Evolutionary conservation across 2,797 vertebrate species (phyloP).

Genomic region (Siniperca undulata): DNA sequence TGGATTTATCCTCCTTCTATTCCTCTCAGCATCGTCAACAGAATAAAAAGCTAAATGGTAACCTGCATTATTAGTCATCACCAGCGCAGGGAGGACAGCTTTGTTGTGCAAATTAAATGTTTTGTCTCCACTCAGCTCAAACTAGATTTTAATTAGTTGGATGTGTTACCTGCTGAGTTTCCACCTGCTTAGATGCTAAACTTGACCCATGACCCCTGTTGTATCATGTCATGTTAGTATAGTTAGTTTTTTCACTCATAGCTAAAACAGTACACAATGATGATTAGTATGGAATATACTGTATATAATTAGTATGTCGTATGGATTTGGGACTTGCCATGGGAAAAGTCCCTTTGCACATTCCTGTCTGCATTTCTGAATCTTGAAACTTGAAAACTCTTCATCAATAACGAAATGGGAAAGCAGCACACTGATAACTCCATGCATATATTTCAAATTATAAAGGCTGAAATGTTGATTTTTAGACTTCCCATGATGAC

Average conservation of each 20-base stretch:
- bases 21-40: slow-evolving; percentile 3
- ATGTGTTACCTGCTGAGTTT: background rate
- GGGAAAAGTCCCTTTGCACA: too few species aligned
- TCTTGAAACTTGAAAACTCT: too few species aligned
- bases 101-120: slow-evolving; percentile 18
- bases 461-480: background rate
- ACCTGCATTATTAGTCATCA: slow-evolving; percentile 12
- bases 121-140: background rate
- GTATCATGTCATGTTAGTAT: too few species aligned
- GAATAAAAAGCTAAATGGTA: background rate
- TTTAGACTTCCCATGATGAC: background rate
- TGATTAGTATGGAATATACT: too few species aligned
- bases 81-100: background rate
- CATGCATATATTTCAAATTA: background rate
- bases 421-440: background rate
- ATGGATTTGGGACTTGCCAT: too few species aligned
- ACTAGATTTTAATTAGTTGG: slow-evolving; percentile 14
- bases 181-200: background rate
- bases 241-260: too few species aligned
- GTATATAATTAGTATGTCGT: too few species aligned
- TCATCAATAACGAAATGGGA: too few species aligned
- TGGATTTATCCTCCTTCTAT: slow-evolving; percentile 22
- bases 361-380: too few species aligned
- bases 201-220: background rate
- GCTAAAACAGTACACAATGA: too few species aligned